phyloP scores from a whole-genome alignment of 2,888 invertebrate genomes.

The Catocala sponsa region DNA sequence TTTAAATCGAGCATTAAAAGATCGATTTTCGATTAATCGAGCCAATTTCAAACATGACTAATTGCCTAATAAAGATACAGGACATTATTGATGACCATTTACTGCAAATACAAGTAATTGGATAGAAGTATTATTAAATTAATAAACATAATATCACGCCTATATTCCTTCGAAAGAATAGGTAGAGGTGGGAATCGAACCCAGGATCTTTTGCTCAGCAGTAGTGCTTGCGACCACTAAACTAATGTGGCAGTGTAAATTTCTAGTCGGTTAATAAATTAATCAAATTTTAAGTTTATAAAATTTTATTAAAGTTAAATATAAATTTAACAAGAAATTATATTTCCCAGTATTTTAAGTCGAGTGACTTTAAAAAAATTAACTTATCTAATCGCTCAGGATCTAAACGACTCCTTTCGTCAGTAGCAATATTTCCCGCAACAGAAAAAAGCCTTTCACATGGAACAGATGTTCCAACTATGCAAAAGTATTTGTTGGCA shows the following conservation, averaged over 20 bases:
- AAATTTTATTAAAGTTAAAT: slow-evolving; percentile 19
- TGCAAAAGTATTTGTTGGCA: slow-evolving; percentile 40
- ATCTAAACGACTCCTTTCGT: slow-evolving; percentile 34
- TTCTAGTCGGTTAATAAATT: slow-evolving; percentile 27
- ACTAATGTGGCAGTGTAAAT: slow-evolving; percentile 22
- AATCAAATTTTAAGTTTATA: slow-evolving; percentile 26
- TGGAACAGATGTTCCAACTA: slow-evolving; percentile 39
- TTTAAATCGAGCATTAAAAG: slow-evolving; percentile 37
- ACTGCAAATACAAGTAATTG: slow-evolving; percentile 30
- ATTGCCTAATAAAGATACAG: slow-evolving; percentile 28
- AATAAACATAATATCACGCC: slow-evolving; percentile 31
- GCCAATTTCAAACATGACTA: slow-evolving; percentile 39
- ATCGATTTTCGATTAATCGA: slow-evolving; percentile 42
- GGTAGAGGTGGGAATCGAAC: slow-evolving; percentile 33
- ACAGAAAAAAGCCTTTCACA: slow-evolving; percentile 32
- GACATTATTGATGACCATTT: slow-evolving; percentile 39
- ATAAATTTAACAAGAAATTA: slow-evolving; percentile 19
- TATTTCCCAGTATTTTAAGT: slow-evolving; percentile 22
- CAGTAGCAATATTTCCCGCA: slow-evolving; percentile 37
- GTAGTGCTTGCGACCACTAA: slow-evolving; percentile 30
- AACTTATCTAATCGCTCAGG: slow-evolving; percentile 22
- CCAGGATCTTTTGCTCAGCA: slow-evolving; percentile 32
- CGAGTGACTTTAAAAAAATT: slow-evolving; percentile 21
- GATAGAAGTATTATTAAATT: slow-evolving; percentile 32
- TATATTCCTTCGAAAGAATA: slow-evolving; percentile 35